A percentile compares a stretch with the other conserved stretches of the same genome.
Evolutionary conservation across 2,113 vertebrate genomes (phyloP).

Genomic region (Phodopus roborovskii): DNA sequence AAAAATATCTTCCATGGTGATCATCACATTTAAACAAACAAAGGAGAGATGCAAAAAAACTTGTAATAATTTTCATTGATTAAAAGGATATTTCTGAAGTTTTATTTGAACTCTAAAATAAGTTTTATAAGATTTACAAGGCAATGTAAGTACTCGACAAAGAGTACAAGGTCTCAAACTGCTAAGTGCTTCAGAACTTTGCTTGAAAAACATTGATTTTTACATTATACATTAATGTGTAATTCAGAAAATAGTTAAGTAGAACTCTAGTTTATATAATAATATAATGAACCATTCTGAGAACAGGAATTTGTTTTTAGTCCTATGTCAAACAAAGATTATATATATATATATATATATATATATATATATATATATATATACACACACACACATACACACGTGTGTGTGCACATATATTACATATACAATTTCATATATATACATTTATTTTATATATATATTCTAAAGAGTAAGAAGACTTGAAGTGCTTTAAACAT

Average conservation of each 20-base stretch:
- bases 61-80: not conserved
- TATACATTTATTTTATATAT: not conserved
- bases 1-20: not conserved
- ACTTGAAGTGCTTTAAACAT: not conserved
- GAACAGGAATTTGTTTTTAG: not conserved
- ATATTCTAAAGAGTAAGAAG: slow-evolving; percentile 33
- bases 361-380: too few species aligned
- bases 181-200: not conserved
- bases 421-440: too few species aligned
- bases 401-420: too few species aligned
- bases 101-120: not conserved
- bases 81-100: not conserved
- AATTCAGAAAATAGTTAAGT: slow-evolving; percentile 33
- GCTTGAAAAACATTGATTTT: slow-evolving; percentile 17
- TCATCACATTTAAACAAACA: not conserved
- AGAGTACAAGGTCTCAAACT: not conserved
- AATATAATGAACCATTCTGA: not conserved
- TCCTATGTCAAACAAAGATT: not conserved
- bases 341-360: too few species aligned
- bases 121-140: slow-evolving; percentile 41
- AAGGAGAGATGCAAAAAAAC: not conserved
- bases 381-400: not conserved
- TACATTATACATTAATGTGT: not conserved
- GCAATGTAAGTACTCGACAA: slow-evolving; percentile 38
- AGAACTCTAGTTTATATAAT: not conserved